Conservation (phyloP, 37 sponge, comb jelly and placozoan genomes). For the Mnemiopsis leidyi region DNA sequence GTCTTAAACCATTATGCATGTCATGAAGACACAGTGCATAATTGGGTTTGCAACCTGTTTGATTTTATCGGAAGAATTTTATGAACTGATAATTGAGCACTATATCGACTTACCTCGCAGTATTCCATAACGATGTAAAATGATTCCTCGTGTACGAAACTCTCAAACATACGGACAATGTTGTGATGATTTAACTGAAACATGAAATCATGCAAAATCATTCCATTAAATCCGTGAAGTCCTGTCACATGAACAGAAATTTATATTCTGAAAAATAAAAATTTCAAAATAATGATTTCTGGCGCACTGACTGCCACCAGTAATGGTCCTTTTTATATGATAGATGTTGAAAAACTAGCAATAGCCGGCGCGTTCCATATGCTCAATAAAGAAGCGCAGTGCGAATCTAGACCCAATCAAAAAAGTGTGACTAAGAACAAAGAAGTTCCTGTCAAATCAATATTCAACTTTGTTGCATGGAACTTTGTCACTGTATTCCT, state of each 20-base stretch:
- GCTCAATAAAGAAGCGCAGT: too few species aligned
- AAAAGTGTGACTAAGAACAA: too few species aligned
- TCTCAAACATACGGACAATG: slow-evolving; percentile 91
- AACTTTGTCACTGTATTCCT: too few species aligned
- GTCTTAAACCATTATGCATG: too few species aligned
- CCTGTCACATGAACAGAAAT: not conserved
- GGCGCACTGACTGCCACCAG: slow-evolving; percentile 53
- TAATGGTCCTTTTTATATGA: not conserved
- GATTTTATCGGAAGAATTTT: too few species aligned
- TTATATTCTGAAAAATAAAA: not conserved
- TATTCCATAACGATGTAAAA: slow-evolving; percentile 97
- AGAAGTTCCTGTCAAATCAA: too few species aligned
- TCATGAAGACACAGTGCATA: too few species aligned
- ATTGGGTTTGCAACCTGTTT: too few species aligned
- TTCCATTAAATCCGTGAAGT: too few species aligned
- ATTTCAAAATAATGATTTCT: slow-evolving; percentile 40
- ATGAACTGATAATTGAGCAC: too few species aligned
- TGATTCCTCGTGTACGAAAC: slow-evolving; percentile 84
- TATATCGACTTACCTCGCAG: slow-evolving; percentile 88
- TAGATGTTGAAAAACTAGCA: not conserved
- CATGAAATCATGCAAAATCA: not conserved
- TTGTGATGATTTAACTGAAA: slow-evolving; percentile 89
- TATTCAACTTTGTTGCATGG: too few species aligned
- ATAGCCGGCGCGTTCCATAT: slow-evolving; percentile 57
- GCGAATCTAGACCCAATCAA: too few species aligned